Base-by-base conservation (phyloP, 2,888 invertebrate genomes). In the Zhuqinia jingwanae region DNA sequence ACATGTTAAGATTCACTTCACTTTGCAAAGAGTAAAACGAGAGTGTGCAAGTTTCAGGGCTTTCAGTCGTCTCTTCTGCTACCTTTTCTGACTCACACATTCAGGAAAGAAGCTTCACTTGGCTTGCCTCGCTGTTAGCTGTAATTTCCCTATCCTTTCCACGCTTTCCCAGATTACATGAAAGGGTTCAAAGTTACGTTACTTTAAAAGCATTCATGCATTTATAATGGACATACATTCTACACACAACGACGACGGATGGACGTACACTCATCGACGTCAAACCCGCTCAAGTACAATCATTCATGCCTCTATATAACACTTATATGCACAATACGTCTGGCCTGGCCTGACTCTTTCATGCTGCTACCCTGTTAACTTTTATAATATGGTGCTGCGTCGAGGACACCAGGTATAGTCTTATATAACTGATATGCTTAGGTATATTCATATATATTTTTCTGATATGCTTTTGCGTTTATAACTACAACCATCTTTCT, bases 1-100 rank as follows among this genome's bases (percentile, higher is more conserved):
- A 96, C 96, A 96, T 96, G 95, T 95, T 96, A 94, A 94, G 95
- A 95, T 94, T 94, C 94, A 94, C 94, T 90, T 95, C 94, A 77
- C 83, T 84, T 84, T 77, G 77, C 83, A 84, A 84, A 84, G 83
- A 77, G 83, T 84, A 84, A 84, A 84, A 65, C 76, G 83, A 84
- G 83, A 84, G 77, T 84, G 83, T 84, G 83, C 53, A 50, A 65
- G 83, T 68, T 76, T 77, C n/a, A 76, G 77, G n/a, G 82, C 50
- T 75, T 75, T 60, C 15, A 63, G 77, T 77, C 76, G 76, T 84
- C 83, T 84, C 53, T 83, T 63, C 76, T 58, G n/a, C 65, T 76
- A 42, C 53, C 53, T 56, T 56, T 79, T 81, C 45, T 50, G 83
- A 65, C 20, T 84, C 76, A 82, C 50, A 75, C 75, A 25, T n/a